A percentile compares a stretch with the other conserved stretches of the same genome.
Evolutionary conservation across 2,888 invertebrate genomes (phyloP).

Genomic region (Neuroscelio doddi): DNA sequence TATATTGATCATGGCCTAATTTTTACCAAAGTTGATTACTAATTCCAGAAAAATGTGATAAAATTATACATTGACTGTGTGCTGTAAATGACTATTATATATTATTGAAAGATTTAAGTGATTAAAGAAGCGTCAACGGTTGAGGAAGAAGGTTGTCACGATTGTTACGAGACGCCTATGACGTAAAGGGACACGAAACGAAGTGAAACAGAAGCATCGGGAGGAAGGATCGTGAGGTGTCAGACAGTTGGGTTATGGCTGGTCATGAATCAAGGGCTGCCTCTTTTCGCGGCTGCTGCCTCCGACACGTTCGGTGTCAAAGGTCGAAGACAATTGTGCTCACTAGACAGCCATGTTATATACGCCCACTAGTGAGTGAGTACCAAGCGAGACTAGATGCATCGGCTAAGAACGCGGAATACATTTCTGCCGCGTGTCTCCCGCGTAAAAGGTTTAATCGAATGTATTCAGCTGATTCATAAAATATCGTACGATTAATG

Average conservation of each 20-base stretch:
- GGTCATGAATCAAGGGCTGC: constrained; percentile 54
- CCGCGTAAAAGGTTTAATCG: constrained; percentile 16
- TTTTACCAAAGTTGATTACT: no score
- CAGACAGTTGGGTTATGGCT: constrained; percentile 45
- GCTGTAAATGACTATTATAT: no score
- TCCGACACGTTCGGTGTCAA: constrained; percentile 45
- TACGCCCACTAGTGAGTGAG: constrained; percentile 24
- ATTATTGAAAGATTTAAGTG: no score
- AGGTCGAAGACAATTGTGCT: constrained; percentile 56
- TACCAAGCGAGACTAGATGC: constrained; percentile 10
- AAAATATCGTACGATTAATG: constrained; percentile 24
- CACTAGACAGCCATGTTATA: constrained; percentile 44
- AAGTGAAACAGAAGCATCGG: constrained; percentile 9
- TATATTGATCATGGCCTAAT: no score
- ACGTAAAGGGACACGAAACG: not conserved
- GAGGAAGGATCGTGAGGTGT: constrained; percentile 43
- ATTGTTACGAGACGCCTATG: not conserved
- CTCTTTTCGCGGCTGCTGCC: constrained; percentile 48
- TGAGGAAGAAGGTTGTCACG: not conserved
- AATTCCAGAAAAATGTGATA: no score
- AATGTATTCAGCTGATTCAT: constrained; percentile 29
- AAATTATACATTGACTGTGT: no score
- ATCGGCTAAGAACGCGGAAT: constrained; percentile 23
- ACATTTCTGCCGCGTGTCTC: constrained; percentile 10
- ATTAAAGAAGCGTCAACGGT: not conserved